phyloP scores from a whole-genome alignment of 1,140 invertebrate species.

The Meloidogyne floridensis region DNA sequence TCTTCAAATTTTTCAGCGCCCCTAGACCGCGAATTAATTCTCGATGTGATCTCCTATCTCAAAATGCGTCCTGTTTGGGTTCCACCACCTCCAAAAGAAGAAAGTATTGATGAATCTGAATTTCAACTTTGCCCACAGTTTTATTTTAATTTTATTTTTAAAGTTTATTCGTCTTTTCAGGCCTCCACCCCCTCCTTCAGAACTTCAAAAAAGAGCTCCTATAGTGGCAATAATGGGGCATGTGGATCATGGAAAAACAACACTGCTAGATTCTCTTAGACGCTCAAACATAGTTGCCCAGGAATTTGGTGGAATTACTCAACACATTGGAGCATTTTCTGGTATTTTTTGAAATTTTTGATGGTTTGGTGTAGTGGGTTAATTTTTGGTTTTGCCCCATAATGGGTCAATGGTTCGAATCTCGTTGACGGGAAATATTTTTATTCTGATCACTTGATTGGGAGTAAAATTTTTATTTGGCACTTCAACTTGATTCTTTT shows the following conservation, averaged over 20 bases:
- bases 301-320: slow-evolving; percentile 99
- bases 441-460: no score
- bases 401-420: no score
- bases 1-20: slow-evolving; percentile 21
- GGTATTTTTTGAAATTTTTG: slow-evolving; percentile 63
- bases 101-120: not conserved
- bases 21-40: not conserved
- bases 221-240: slow-evolving; percentile 97
- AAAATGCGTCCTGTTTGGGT: slow-evolving; percentile 18
- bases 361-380: no score
- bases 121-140: slow-evolving; percentile 28
- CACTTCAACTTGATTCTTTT: no score
- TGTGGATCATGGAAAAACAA: slow-evolving; percentile 99
- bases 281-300: slow-evolving; percentile 81
- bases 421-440: not conserved
- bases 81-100: slow-evolving; percentile 1
- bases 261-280: slow-evolving; percentile 85
- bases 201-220: slow-evolving; percentile 66
- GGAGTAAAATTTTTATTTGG: no score
- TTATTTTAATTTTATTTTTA: not conserved
- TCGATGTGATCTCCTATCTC: slow-evolving; percentile 19
- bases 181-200: slow-evolving; percentile 37
- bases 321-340: slow-evolving; percentile 97
- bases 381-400: no score
- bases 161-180: slow-evolving; percentile 11